Base-by-base conservation (phyloP, 2,113 vertebrate species). In the Athene cunicularia region DNA sequence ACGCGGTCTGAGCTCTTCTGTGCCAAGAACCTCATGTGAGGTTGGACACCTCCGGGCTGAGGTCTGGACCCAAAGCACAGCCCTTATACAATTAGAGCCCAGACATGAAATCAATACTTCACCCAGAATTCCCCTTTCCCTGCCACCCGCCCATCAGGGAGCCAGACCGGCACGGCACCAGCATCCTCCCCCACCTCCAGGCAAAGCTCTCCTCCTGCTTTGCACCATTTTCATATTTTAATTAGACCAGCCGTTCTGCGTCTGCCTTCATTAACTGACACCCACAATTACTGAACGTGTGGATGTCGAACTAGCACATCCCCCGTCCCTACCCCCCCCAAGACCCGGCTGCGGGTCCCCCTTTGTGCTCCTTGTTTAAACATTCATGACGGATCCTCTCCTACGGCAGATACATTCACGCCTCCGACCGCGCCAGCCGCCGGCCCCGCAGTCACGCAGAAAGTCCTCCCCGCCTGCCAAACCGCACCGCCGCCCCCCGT, bases 1-100 rank as follows among this genome's bases (percentile, higher is more conserved):
- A 2, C 24, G 0, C 16, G 0, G 12, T 0, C 22, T 3, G 35
- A 0, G 12, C 30, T 39, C 1, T 18, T 19, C 41, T 35, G 4
- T 0, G 6, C 11, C 1, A 0, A 15, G 49, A 62, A 4, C 28
- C 19, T 30, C 12, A 0, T 1, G 1, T 0, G n/a, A 63, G 35
- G 24, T 28, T 10, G 16, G 80, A 14, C 47, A 22, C 20, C 26
- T 18, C 60, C 0, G 0, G 63, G 27, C 39, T 30, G n/a, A 39
- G n/a, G 24, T 6, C 27, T 3, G 35, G 28, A 21, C 2, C 13
- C 35, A 4, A 4, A 23, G 43, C 27, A 14, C 24, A 12, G 8
- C 7, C 67, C 49, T 5, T 5, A 4, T 0, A 22, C 64, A 50
- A 4, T 2, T 0, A 14, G 45, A 39, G 32, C 17, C 27, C 1